These are phyloP conservation scores for Himalopsyche japonica DNA, from an alignment of 2,888 invertebrate genomes.

Conservation along the genomic window DNA sequence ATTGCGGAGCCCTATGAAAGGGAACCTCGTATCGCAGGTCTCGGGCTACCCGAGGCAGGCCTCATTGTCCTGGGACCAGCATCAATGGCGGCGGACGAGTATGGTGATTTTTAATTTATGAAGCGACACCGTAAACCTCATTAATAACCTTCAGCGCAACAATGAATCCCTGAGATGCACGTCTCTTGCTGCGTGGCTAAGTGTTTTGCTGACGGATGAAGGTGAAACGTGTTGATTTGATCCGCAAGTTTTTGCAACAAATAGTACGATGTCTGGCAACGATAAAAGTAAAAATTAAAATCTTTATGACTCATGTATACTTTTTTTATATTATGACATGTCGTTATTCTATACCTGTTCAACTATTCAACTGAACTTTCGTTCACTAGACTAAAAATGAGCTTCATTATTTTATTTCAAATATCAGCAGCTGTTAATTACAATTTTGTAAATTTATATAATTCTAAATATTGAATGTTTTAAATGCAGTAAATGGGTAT, in stretches of 20 bases:
- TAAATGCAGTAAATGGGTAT: no score
- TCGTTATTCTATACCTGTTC: no score
- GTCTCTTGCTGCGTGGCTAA: slow-evolving; percentile 14
- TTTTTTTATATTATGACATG: no score
- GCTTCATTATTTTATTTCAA: no score
- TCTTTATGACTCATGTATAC: no score
- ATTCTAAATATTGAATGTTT: no score
- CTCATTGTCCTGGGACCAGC: slow-evolving; percentile 31
- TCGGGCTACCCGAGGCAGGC: slow-evolving; percentile 11
- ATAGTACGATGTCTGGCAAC: background rate
- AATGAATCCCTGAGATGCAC: slow-evolving; percentile 20
- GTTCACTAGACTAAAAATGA: no score
- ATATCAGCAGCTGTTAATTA: no score
- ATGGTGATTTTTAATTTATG: slow-evolving; percentile 36
- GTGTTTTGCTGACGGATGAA: background rate
- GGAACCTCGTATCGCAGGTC: background rate
- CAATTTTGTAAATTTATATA: no score
- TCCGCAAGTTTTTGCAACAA: background rate
- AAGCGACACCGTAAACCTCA: slow-evolving; percentile 35
- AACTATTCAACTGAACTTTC: no score
- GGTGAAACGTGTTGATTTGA: background rate
- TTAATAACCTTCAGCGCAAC: slow-evolving; percentile 29
- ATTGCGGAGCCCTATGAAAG: background rate
- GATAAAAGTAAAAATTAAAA: background rate
- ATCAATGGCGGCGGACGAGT: slow-evolving; percentile 16